Base-by-base conservation (phyloP, 2,113 vertebrate genomes). In the Hassar affinis region DNA sequence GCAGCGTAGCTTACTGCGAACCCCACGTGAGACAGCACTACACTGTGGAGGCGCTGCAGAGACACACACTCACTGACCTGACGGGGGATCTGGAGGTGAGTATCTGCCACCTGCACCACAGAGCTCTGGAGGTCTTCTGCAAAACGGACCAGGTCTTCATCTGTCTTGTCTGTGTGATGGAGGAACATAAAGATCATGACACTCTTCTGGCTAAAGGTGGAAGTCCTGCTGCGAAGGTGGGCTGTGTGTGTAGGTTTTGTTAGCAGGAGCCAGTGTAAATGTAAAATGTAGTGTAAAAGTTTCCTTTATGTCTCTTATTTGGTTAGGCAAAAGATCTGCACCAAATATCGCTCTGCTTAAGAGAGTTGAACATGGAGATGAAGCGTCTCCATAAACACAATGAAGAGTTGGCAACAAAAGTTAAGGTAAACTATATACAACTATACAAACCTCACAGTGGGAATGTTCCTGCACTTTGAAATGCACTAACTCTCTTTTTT, bases 1-100 rank as follows among this genome's bases (percentile, higher is more conserved):
- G 85, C 69, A 49, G 6, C 42, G 77, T 9, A 0, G 62, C 68
- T 11, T 86, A 75, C 52, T 86, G 85, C 76, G 85, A 83, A 25
- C 68, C 9, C 6, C 85, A 86, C 17, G 2, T 83, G 45, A 83
- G 69, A 62, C 42, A 74, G n/a, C 85, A 86, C 68, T 83, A 86
- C 69, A 79, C 76, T 8, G 75, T 64, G 27, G 54, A n/a, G 64
- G 66, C 66, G 2, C 56, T 86, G 27, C 81, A 80, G 66, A 80
- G 57, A 49, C 85, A 86, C 56, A n/a, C 1, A 4, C 33, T 80
- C 30, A 7, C 15, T 0, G 49, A 86, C 27, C 35, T 72, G 15
- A 83, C 20, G 18, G 49, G 10, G 27, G 12, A 75, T 25, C 76
- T 14, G 2, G 27, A 22, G 57, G 27, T 1, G 4, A 12, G 1